A percentile compares a stretch with the other conserved stretches of the same genome.
Evolutionary conservation across 2,113 vertebrate species (phyloP).

Genomic region (Trichomycterus rosablanca): DNA sequence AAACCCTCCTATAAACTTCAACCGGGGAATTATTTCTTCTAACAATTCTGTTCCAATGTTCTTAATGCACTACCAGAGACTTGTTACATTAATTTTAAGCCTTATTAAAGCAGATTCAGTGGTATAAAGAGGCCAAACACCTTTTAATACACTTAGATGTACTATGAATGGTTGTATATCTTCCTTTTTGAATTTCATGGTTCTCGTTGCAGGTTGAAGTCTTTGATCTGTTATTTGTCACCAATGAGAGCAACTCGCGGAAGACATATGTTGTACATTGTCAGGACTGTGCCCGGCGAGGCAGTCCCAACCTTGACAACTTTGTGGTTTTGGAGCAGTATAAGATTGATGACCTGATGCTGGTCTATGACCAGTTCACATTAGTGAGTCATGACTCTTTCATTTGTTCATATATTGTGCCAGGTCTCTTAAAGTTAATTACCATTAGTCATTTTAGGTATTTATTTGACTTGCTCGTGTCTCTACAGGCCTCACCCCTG

Average conservation of each 20-base stretch:
- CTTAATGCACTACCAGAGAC: too few relatives aligned
- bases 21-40: too few relatives aligned
- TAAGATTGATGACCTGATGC: constrained; percentile 94
- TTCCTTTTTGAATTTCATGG: constrained; percentile 2
- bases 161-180: too few relatives aligned
- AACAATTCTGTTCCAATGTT: too few relatives aligned
- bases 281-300: constrained; percentile 95
- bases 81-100: too few relatives aligned
- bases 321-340: constrained; percentile 99
- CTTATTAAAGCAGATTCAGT: too few relatives aligned
- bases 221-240: constrained; percentile 96
- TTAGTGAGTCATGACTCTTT: constrained; percentile 76
- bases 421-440: neutral
- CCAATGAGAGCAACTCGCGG: constrained; percentile 88
- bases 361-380: constrained; percentile 98
- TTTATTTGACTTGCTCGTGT: neutral
- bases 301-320: constrained; percentile 85
- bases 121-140: too few relatives aligned
- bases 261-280: constrained; percentile 94
- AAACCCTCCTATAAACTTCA: too few relatives aligned
- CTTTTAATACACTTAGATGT: too few relatives aligned
- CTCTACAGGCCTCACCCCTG: constrained; percentile 86
- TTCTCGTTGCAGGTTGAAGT: constrained; percentile 85
- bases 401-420: neutral
- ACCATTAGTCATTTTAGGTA: too few relatives aligned